Evolutionary conservation across 1,140 invertebrate genomes (phyloP), one percentile per base, ranked within the genome.

Genomic region (Eubasilissa regina): DNA sequence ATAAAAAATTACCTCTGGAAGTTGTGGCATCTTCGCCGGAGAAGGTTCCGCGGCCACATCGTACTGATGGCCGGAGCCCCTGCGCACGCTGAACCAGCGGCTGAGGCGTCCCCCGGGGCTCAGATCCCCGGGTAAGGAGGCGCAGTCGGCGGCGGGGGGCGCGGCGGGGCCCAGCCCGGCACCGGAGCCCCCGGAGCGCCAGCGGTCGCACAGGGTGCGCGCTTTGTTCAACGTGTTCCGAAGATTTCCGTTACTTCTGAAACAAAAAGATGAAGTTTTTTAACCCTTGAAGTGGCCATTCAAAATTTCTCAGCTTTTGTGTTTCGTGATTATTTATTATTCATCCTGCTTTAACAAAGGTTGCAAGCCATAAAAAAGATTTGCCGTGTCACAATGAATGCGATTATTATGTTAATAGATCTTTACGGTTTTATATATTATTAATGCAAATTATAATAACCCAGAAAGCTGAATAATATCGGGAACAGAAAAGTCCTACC

Each of bases 21-120:
- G 88, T 77, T 94, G 92, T 62, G 95, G 95, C 94, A 96, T 95
- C 87, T 89, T 90, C 85, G 89, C 86, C n/a, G 84, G 83, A 6
- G 86, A 83, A 56, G 88, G 88, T 76, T 89, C 86, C 64, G 87
- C 55, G 83, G 89, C 91, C 85, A 95, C 92, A 84, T 95, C 94
- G 85, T 95, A 94, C 78, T 95, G 93, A 85, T 95, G 94, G n/a
- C 92, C 90, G 53, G 94, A 95, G 51, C 94, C 94, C 75, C 95
- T 90, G 11, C 95, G 88, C 58, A 96, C 94, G 81, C 94, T 96
- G 88, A 96, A 96, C 94, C 95, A 96, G 80, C 95, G 89, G 10
- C 94, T 93, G 0, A 97, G 89, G 43, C 93, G 87, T 10, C 94
- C 94, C 48, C 94, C 93, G 12, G 91, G 90, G 70, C 89, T 88